Evolutionary conservation across 2,888 invertebrate species (phyloP).

Genomic region (Drosophila crucigera): DNA sequence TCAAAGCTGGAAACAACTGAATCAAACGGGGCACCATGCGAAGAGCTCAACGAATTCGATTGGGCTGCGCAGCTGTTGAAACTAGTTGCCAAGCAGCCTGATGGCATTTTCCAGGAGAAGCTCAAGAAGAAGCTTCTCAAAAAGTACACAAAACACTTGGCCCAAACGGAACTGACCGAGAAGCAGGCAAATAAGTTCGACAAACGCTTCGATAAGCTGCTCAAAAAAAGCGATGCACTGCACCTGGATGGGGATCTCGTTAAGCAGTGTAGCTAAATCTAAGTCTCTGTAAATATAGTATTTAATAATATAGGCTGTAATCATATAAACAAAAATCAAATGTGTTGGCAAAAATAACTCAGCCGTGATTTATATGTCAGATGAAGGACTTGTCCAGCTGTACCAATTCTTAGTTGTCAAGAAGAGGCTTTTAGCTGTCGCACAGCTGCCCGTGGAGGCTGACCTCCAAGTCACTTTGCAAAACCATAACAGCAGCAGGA

Average conservation of each 20-base stretch:
- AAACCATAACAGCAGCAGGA: background rate
- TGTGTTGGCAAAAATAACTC: constrained; percentile 40
- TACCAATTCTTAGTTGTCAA: constrained; percentile 14
- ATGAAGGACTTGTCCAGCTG: constrained; percentile 1
- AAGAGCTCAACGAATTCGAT: constrained; percentile 63
- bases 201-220: constrained; percentile 90
- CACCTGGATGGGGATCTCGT: constrained; percentile 88
- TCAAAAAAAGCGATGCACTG: constrained; percentile 88
- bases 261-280: constrained; percentile 49
- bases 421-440: background rate
- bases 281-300: constrained; percentile 4
- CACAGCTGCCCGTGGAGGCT: background rate
- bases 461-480: background rate
- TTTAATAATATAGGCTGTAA: constrained; percentile 11
- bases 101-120: constrained; percentile 90
- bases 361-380: background rate
- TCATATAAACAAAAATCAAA: constrained; percentile 46
- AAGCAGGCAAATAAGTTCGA: constrained; percentile 87
- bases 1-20: constrained; percentile 37
- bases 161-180: constrained; percentile 84
- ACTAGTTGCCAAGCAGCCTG: constrained; percentile 79
- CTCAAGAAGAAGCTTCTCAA: constrained; percentile 91
- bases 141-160: constrained; percentile 86
- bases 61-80: constrained; percentile 71
- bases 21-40: constrained; percentile 2